Conservation (phyloP, 2,113 vertebrate species). For the Pollachius pollachius region DNA sequence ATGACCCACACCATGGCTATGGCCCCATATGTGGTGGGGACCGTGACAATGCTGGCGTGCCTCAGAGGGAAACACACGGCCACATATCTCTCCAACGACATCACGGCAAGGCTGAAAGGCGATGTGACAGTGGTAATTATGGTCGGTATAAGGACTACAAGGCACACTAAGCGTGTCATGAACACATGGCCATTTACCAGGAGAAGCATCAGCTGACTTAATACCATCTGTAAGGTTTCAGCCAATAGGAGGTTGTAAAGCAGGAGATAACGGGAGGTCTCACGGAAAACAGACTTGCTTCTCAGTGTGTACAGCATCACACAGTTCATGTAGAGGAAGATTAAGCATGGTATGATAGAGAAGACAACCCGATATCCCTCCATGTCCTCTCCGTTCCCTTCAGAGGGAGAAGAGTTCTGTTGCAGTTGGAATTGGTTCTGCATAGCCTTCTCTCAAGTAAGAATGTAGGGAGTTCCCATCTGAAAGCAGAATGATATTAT, state of each 20-base stretch:
- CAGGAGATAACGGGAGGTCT: not conserved
- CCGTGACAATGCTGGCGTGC: conserved; percentile 48
- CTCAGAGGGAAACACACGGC: conserved; percentile 63
- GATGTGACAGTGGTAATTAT: not conserved
- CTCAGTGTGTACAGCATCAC: conserved; percentile 2
- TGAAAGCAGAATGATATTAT: too few species aligned
- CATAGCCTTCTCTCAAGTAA: too few species aligned
- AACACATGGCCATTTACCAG: not conserved
- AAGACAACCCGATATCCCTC: not conserved
- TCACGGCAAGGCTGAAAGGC: not conserved
- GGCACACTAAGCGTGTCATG: not conserved
- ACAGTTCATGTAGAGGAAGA: not conserved
- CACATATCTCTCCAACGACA: conserved; percentile 16
- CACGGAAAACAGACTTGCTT: not conserved
- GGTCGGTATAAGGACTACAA: not conserved
- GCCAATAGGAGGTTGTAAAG: not conserved
- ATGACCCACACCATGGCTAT: conserved; percentile 45
- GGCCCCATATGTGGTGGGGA: conserved; percentile 40
- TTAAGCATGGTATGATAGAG: not conserved
- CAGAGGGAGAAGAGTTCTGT: too few species aligned
- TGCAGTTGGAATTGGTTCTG: too few species aligned
- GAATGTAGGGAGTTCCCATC: too few species aligned
- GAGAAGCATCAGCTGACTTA: not conserved
- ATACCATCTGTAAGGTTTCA: not conserved
- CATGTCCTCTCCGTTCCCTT: too few species aligned